Evolutionary conservation across 2,113 vertebrate genomes (phyloP), one percentile per base, ranked within the genome.

Genomic region (Muscicapa adusta): DNA sequence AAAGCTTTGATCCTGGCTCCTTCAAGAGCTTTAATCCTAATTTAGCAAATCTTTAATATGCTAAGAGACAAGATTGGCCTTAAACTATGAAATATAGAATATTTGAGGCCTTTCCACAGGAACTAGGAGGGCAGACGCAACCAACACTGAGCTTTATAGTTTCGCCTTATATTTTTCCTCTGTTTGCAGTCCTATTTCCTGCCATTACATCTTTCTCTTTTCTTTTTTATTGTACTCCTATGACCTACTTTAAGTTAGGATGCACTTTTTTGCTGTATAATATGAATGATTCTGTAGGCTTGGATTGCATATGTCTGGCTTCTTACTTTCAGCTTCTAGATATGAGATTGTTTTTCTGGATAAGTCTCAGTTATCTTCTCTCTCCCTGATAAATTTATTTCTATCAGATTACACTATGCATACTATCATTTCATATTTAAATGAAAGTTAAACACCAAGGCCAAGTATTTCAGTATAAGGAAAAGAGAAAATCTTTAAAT

Each of bases 1-100:
- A 94, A 94, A 95, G 72, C 90, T 97, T 95, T 97, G 95, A 97
- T 97, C 78, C 50, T 82, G 76, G 73, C 38, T 91, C 33, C 47
- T 92, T 79, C 73, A 88, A 83, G 89, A 96, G 86, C 80, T 94
- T 96, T 85, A 95, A 96, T 78, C 40, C 78, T 85, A 95, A 93
- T 93, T 71, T 96, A 94, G 91, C 54, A 91, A 71, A 87, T 90
- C 79, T 97, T 96, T 91, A 95, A 92, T 92, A 75, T 42, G 77
- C 38, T 95, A 96, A 89, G 91, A 96, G 82, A 94, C 33, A 91
- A 95, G 53, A 78, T 50, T 92, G 65, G 72, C 66, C 73, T 92
- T 81, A 93, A 94, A 95, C 31, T 84, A 89, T 73, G 68, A 91
- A 97, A 88, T 93, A 85, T 6, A 89, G 70, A 90, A 74, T 42